Evolutionary conservation across 2,797 vertebrate species (phyloP).

Genomic region (Ctenopoma kingsleyae): DNA sequence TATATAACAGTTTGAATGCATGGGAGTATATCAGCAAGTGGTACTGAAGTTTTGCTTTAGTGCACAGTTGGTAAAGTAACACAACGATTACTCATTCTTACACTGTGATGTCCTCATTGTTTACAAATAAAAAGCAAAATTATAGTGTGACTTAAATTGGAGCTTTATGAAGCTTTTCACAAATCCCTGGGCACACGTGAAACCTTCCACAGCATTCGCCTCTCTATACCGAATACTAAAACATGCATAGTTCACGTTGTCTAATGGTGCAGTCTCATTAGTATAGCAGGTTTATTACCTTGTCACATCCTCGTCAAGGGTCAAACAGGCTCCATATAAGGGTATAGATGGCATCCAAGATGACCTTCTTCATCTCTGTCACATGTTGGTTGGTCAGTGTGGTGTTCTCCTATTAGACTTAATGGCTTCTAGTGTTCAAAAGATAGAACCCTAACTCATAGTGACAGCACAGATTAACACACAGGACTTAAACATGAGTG

Average conservation of each 20-base stretch:
- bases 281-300: slow-evolving; percentile 31
- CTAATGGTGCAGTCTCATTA: slow-evolving; percentile 3
- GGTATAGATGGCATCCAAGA: slow-evolving; percentile 40
- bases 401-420: slow-evolving; percentile 44
- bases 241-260: background rate
- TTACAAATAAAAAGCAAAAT: background rate
- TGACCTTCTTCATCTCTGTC: slow-evolving; percentile 26
- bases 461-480: slow-evolving; percentile 62
- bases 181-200: background rate
- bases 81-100: background rate
- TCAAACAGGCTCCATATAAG: slow-evolving; percentile 26
- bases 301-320: slow-evolving; percentile 9
- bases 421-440: slow-evolving; percentile 47
- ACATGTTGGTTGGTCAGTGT: background rate
- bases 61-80: background rate
- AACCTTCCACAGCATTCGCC: background rate
- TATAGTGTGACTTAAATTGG: background rate
- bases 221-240: background rate
- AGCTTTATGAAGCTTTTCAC: background rate
- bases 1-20: background rate
- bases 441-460: slow-evolving; percentile 44
- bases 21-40: background rate
- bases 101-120: background rate
- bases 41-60: background rate
- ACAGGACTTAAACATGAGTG: slow-evolving; percentile 53